Evolutionary conservation across 2,888 invertebrate genomes (phyloP), one percentile per base, ranked within the genome.

Genomic region (Thymelicus sylvestris): DNA sequence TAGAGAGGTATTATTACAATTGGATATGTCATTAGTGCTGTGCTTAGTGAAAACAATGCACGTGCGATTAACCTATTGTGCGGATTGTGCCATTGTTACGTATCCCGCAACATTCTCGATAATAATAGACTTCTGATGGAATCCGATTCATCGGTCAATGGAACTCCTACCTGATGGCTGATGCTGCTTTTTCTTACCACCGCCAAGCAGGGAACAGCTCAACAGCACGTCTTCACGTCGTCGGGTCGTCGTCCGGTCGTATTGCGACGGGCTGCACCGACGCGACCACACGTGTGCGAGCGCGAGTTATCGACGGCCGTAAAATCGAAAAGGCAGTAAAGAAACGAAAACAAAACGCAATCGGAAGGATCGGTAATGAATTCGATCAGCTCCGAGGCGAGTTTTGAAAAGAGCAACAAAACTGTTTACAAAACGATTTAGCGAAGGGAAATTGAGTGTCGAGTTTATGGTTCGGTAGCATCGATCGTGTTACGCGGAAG

Each of bases 231-330:
- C 67, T 61, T 41, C 50, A 24, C 61, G 59, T 64, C 50, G 60
- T 60, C 31, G 31, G 31, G 31, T 31, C 31, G 31, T 31, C 31
- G 31, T 31, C 31, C 31, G 31, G 31, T 31, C 64, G 57, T 70
- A 90, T 87, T 89, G 80, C 83, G 83, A 84, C 82, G 81, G 82
- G 81, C 79, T 83, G 85, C 87, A 86, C 81, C 86, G 89, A 69
- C 81, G 86, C 81, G 87, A 80, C 77, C 83, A 82, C 90, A 89
- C 89, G 89, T 83, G 84, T 79, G 80, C 76, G 19, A 24, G 39
- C 79, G 75, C 80, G 81, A 77, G 76, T 59, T 80, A 78, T 80
- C 75, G 73, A 52, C 47, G 72, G 52, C 74, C 70, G 75, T 75
- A 77, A 78, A 76, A 67, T 68, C 66, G 66, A 66, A 62, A 80